phyloP scores from a whole-genome alignment of 2,797 vertebrate species.

The Arctocebus calabarensis region DNA sequence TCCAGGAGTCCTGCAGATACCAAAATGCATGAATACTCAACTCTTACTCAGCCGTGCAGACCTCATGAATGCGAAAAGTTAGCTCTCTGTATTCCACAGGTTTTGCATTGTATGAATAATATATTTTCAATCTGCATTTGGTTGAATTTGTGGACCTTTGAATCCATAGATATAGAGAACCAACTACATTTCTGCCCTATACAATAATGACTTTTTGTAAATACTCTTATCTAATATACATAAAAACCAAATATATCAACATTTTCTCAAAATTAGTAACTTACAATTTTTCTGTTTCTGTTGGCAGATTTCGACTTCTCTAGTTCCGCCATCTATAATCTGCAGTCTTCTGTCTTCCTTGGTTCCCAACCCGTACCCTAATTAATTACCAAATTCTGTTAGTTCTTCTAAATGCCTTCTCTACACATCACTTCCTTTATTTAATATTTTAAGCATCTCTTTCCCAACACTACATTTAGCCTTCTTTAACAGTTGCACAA shows the following conservation, averaged over 20 bases:
- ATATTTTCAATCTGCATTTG: neutral
- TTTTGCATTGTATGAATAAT: too few relatives aligned
- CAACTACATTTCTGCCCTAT: neutral
- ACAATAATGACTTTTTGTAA: neutral
- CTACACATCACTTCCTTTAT: neutral
- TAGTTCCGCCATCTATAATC: neutral
- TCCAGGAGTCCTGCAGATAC: neutral
- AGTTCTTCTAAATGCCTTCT: neutral
- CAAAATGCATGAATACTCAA: neutral
- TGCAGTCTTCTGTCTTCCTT: neutral
- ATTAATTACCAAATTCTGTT: neutral
- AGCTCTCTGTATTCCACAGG: neutral
- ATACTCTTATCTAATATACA: neutral
- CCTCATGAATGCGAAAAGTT: neutral
- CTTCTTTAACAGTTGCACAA: neutral
- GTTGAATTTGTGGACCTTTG: neutral
- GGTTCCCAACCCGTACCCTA: neutral
- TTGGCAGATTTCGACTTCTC: neutral
- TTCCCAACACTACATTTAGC: neutral
- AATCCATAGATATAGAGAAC: neutral
- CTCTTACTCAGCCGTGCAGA: neutral
- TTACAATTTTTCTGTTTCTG: neutral
- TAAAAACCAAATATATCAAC: neutral
- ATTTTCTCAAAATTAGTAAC: slow-evolving; percentile 9
- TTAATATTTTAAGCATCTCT: neutral